These are phyloP conservation scores for Rynchops niger DNA, from an alignment of 2,113 vertebrate species.

Conservation along the genomic window DNA sequence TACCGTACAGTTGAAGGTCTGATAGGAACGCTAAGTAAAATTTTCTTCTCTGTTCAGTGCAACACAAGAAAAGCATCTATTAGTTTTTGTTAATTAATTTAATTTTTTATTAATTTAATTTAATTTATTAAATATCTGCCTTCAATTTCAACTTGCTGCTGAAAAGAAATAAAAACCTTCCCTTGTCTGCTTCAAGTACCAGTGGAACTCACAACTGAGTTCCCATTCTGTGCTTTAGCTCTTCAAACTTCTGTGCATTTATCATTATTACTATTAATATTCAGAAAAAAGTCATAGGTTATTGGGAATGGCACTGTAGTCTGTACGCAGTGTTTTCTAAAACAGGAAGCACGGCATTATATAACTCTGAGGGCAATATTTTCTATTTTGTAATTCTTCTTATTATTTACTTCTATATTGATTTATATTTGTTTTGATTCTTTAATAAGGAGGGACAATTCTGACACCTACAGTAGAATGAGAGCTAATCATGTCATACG, in stretches of 20 bases:
- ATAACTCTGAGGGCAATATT: background rate
- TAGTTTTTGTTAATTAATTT: background rate
- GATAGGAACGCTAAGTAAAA: background rate
- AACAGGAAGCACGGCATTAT: background rate
- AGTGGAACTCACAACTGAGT: background rate
- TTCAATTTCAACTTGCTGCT: background rate
- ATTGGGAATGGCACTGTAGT: background rate
- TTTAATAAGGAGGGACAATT: background rate
- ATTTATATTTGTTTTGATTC: background rate
- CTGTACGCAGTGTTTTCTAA: background rate
- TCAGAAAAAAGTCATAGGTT: background rate
- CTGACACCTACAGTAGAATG: background rate
- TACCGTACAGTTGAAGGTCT: background rate
- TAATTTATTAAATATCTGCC: background rate
- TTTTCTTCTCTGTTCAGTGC: background rate
- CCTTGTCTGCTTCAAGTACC: background rate
- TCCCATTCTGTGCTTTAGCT: background rate
- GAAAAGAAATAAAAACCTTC: background rate
- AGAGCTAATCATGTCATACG: background rate
- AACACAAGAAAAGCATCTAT: background rate
- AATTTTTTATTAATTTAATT: background rate
- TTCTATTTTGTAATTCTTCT: background rate
- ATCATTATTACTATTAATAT: fast-evolving
- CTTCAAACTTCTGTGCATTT: background rate
- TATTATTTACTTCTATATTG: background rate